Percentiles rank a stretch among this genome's conserved stretches.
Evolutionary conservation across 2,113 vertebrate genomes (phyloP).

Genomic region (Melanostigma gelatinosum): DNA sequence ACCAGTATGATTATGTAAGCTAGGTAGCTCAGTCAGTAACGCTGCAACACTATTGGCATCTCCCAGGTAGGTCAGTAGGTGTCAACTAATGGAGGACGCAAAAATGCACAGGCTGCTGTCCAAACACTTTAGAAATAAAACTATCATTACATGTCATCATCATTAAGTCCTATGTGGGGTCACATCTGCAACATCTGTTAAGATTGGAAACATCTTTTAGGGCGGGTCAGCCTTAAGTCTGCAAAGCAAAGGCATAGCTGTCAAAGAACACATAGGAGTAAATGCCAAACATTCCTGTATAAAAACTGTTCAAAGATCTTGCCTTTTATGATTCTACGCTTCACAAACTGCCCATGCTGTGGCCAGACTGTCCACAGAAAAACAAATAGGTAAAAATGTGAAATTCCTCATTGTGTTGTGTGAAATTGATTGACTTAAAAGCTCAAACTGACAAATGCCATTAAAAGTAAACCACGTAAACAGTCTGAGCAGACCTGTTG

Average conservation of each 20-base stretch:
- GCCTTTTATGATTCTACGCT: neutral
- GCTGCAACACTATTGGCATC: neutral
- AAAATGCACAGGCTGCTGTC: neutral
- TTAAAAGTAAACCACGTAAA: neutral
- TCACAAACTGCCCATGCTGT: neutral
- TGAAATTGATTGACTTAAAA: neutral
- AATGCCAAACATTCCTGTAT: slow-evolving; percentile 22
- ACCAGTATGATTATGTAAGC: neutral
- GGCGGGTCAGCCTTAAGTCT: neutral
- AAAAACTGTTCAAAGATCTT: slow-evolving; percentile 13
- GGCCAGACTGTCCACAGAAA: neutral
- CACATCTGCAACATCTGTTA: neutral
- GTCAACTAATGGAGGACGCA: neutral
- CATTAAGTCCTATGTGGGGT: neutral
- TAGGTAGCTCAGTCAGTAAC: neutral
- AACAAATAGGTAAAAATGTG: neutral
- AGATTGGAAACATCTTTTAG: neutral
- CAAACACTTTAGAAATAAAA: too few species aligned
- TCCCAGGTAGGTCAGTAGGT: neutral
- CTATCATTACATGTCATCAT: neutral
- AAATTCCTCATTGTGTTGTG: neutral
- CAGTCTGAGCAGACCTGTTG: neutral
- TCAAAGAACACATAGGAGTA: neutral
- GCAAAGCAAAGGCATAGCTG: neutral
- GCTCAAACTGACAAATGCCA: slow-evolving; percentile 14